Evolutionary conservation across 2,888 invertebrate species (phyloP).

Genomic region (Elegia similella): DNA sequence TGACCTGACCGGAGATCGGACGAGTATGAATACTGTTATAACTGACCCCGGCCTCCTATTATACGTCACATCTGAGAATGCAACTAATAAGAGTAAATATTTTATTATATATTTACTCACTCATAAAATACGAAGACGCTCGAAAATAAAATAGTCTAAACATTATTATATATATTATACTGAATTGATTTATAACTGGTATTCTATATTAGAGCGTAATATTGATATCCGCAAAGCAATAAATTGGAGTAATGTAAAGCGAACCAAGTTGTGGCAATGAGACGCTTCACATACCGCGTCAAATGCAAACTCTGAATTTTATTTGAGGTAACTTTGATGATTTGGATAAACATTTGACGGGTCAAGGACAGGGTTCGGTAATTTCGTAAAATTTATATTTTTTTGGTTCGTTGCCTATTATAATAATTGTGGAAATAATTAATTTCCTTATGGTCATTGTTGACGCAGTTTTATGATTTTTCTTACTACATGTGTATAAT

Average conservation of each 20-base stretch:
- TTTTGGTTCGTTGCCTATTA: not conserved
- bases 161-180: too few species aligned
- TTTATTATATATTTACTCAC: too few species aligned
- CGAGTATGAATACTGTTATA: too few species aligned
- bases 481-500: too few species aligned
- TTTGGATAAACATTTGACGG: not conserved
- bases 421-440: not conserved
- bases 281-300: not conserved
- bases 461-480: not conserved
- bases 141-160: too few species aligned
- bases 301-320: not conserved
- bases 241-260: not conserved
- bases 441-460: not conserved
- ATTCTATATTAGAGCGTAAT: too few species aligned
- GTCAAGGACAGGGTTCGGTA: not conserved
- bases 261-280: not conserved
- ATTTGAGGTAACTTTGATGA: not conserved
- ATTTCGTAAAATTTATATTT: not conserved
- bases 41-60: too few species aligned
- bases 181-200: too few species aligned
- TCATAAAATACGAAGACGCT: too few species aligned
- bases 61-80: too few species aligned
- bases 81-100: too few species aligned
- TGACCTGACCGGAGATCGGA: too few species aligned
- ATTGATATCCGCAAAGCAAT: not conserved